Conservation (phyloP, 2,888 invertebrate genomes). For the Tridacna gigas region DNA sequence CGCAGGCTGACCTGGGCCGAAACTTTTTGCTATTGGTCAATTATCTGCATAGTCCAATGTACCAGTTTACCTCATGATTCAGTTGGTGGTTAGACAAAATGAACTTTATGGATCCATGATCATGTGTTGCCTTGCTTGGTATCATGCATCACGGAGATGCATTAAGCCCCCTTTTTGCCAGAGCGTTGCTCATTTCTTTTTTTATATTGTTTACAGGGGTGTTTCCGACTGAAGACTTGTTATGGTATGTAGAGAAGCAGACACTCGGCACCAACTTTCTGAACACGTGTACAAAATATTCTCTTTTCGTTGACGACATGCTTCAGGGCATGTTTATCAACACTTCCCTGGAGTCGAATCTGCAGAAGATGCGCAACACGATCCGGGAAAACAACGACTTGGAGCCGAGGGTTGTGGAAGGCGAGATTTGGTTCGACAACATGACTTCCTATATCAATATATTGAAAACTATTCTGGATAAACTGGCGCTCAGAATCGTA, state of each 20-base stretch:
- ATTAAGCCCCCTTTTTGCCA: no score
- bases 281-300: slow-evolving; percentile 61
- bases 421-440: slow-evolving; percentile 73
- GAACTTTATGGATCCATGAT: no score
- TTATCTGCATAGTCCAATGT: no score
- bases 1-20: no score
- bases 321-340: slow-evolving; percentile 41
- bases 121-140: no score
- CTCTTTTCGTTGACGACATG: slow-evolving; percentile 25
- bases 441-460: slow-evolving; percentile 76
- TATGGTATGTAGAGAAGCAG: slow-evolving; percentile 69
- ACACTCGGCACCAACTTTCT: slow-evolving; percentile 66
- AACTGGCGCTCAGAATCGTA: slow-evolving; percentile 54
- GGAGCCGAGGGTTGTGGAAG: slow-evolving; percentile 59
- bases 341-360: slow-evolving; percentile 41
- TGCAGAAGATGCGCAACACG: slow-evolving; percentile 61
- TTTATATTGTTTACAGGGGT: slow-evolving; percentile 46
- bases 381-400: slow-evolving; percentile 57
- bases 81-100: no score
- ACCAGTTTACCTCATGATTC: no score
- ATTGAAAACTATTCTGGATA: slow-evolving; percentile 64
- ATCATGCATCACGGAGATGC: no score
- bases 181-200: no score
- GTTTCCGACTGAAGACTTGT: slow-evolving; percentile 58
- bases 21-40: no score